Evolutionary conservation across 2,888 invertebrate species (phyloP).

Genomic region (Trachelus tabidus): DNA sequence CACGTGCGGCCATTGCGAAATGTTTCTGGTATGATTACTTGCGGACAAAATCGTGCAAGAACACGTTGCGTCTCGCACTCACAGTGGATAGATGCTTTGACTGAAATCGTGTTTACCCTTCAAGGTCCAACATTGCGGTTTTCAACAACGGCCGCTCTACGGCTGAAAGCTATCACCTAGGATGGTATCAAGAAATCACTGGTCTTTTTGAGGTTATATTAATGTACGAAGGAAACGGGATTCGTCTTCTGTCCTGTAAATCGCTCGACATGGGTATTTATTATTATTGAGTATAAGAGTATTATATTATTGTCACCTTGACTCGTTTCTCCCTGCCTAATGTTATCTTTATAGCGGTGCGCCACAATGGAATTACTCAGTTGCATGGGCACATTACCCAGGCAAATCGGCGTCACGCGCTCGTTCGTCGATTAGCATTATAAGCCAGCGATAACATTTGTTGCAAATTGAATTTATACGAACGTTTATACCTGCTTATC

Average conservation of each 20-base stretch:
- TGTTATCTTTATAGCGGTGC: conserved; percentile 30
- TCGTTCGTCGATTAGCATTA: conserved; percentile 34
- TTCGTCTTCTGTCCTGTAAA: neutral
- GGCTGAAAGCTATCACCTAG: neutral
- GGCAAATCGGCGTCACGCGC: conserved; percentile 31
- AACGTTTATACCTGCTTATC: conserved; percentile 19
- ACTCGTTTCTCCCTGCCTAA: conserved; percentile 20
- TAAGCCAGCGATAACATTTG: conserved; percentile 41
- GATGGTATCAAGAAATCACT: neutral
- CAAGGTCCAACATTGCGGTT: neutral
- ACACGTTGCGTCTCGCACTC: neutral
- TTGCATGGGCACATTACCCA: conserved; percentile 20
- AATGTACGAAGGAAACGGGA: neutral
- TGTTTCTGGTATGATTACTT: neutral
- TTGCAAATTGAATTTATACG: conserved; percentile 36
- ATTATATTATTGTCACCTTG: conserved; percentile 19
- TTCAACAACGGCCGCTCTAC: too few relatives aligned
- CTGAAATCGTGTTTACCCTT: neutral
- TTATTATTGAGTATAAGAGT: neutral
- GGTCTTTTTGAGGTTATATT: neutral
- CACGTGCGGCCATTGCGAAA: neutral
- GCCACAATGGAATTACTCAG: conserved; percentile 26
- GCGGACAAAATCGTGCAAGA: neutral
- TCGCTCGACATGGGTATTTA: neutral
- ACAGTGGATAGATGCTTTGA: neutral